Base-by-base conservation (phyloP, 2,113 vertebrate species). In the Plecturocebus donacophilus region DNA sequence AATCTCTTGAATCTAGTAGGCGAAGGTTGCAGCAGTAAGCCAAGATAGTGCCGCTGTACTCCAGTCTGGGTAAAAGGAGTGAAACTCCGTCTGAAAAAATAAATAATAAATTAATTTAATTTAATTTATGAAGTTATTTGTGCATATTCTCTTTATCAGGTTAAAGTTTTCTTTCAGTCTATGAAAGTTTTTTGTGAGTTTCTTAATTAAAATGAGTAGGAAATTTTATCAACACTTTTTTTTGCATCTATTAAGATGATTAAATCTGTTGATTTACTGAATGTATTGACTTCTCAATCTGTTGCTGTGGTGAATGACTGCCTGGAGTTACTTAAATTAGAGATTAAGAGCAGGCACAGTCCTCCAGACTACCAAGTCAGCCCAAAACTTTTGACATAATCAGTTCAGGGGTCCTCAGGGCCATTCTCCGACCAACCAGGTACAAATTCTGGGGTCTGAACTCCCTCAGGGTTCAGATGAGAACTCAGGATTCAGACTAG, bases 281-380 rank as follows among this genome's bases (percentile, higher is more conserved):
- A 32, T 32, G 27, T 64, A 14, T 14, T 64, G 27, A 64, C 30
- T 64, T 30, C 61, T 45, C 40, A 2, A 7, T 88, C 58, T 3
- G 13, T 52, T 9, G 20, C 5, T 3, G 2, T 8, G 8, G 11
- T 5, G 12, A 14, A 35, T 4, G 21, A n/a, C 42, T 45, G 6
- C 21, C 56, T 1, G 0, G 38, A 2, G 21, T 21, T 42, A 30
- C 54, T 61, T 23, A 52, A 7, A 20, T 21, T 19, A n/a, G 8
- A 86, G 4, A 8, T 52, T 40, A 75, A 81, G 56, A 13, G 61
- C 61, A 30, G 71, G 47, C 30, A 52, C 1, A 2, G 30, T 38
- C 89, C 40, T 40, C 35, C 84, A 75, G 77, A 52, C 16, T 17
- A 16, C 73, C 21, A 1, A 6, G 45, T n/a, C 54, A 3, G 54